Percentiles rank a stretch among this genome's conserved stretches.
These are phyloP conservation scores for Eueremaeus valkanovi DNA, from an alignment of 2,888 invertebrate genomes.

Conservation along the genomic window DNA sequence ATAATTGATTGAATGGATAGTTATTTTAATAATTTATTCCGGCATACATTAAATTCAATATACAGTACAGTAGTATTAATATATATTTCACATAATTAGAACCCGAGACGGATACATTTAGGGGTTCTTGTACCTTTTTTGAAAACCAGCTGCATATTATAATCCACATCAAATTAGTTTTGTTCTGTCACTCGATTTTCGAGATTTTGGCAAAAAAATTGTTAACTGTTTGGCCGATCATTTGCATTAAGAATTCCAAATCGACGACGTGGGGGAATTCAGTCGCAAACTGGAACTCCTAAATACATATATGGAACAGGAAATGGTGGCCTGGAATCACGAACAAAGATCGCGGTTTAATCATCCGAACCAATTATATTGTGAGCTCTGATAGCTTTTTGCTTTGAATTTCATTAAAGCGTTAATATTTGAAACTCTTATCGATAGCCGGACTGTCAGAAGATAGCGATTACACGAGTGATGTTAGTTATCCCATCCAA, in stretches of 20 bases:
- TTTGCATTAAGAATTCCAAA: conserved; percentile 65
- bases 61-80: too few species aligned
- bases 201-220: too few species aligned
- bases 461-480: conserved; percentile 94
- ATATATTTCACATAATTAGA: too few species aligned
- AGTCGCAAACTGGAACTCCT: conserved; percentile 84
- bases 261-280: conserved; percentile 77
- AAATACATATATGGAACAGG: conserved; percentile 85
- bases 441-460: conserved; percentile 83
- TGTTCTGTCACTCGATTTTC: too few species aligned
- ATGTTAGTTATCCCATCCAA: conserved; percentile 86
- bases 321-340: conserved; percentile 53
- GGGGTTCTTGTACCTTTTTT: too few species aligned
- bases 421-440: too few species aligned
- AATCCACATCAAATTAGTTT: too few species aligned
- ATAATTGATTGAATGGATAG: too few species aligned
- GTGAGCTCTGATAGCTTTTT: background rate
- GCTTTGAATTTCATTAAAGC: background rate
- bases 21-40: too few species aligned
- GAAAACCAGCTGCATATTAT: too few species aligned
- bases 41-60: too few species aligned
- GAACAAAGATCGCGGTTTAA: conserved; percentile 8
- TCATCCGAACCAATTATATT: conserved; percentile 39
- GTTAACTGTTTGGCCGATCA: too few species aligned
- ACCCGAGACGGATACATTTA: background rate